A percentile compares a stretch with the other conserved stretches of the same genome.
These are phyloP conservation scores for Diarsia dahlii DNA, from an alignment of 2,888 invertebrate species.

Conservation along the genomic window DNA sequence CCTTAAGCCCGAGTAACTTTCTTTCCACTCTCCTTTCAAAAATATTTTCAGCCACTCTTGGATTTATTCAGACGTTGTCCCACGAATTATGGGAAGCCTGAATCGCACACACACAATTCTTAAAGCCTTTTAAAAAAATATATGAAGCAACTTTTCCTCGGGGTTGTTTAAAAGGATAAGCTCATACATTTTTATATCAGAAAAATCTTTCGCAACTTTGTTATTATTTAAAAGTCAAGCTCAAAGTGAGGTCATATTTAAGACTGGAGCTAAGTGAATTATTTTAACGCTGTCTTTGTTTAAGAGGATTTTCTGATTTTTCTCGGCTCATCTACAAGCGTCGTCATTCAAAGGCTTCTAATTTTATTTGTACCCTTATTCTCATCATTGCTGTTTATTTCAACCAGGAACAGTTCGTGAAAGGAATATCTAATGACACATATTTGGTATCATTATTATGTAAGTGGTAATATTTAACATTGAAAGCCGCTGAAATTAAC, in stretches of 20 bases:
- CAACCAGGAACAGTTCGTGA: not conserved
- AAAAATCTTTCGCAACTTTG: slow-evolving; percentile 38
- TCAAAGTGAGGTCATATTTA: slow-evolving; percentile 4
- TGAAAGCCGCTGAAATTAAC: not conserved
- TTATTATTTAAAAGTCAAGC: slow-evolving; percentile 29
- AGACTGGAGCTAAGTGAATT: not conserved
- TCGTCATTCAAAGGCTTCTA: not conserved
- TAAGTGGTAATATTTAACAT: not conserved
- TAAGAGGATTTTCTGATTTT: not conserved
- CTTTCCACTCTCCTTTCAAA: slow-evolving; percentile 13
- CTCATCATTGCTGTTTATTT: not conserved
- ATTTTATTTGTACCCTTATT: not conserved
- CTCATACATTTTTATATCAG: slow-evolving; percentile 50
- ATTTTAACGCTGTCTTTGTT: slow-evolving; percentile 7
- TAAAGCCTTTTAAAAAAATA: slow-evolving; percentile 16
- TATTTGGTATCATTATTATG: not conserved
- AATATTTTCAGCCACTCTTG: slow-evolving; percentile 13
- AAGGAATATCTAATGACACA: not conserved
- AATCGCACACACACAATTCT: slow-evolving; percentile 28
- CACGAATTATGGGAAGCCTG: slow-evolving; percentile 22
- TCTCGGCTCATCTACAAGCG: not conserved
- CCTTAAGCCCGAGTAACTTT: slow-evolving; percentile 5
- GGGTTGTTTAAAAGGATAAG: slow-evolving; percentile 29
- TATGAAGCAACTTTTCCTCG: slow-evolving; percentile 20
- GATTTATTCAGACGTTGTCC: slow-evolving; percentile 44